A percentile compares a stretch with the other conserved stretches of the same genome.
Conservation (phyloP, 2,888 invertebrate genomes). For the Actias luna region DNA sequence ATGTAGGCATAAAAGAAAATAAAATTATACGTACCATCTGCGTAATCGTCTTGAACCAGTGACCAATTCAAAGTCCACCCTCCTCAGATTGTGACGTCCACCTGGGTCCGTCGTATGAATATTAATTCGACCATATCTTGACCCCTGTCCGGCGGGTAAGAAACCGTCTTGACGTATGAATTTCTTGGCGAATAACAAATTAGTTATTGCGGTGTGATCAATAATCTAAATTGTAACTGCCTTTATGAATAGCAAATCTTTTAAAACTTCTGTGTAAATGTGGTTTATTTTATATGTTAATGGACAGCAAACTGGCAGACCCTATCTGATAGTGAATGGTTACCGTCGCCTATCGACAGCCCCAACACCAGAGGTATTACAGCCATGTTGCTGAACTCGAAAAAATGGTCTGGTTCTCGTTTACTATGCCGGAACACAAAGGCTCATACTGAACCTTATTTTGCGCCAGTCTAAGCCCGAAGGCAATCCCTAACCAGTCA, state of each 20-base stretch:
- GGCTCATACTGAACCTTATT: too few relatives aligned
- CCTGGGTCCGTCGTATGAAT: slow-evolving; percentile 80
- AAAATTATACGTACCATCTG: slow-evolving; percentile 22
- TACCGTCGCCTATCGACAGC: too few relatives aligned
- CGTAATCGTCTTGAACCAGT: slow-evolving; percentile 43
- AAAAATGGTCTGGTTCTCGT: too few relatives aligned
- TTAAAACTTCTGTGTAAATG: background rate
- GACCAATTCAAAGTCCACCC: slow-evolving; percentile 77
- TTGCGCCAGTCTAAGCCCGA: too few relatives aligned
- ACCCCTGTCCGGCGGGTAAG: slow-evolving; percentile 56
- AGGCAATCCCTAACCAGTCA: too few relatives aligned
- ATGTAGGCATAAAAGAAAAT: slow-evolving; percentile 38
- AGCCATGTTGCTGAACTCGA: too few relatives aligned
- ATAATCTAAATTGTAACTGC: slow-evolving; percentile 6
- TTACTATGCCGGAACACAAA: too few relatives aligned
- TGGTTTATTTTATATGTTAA: too few relatives aligned
- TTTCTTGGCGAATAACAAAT: slow-evolving; percentile 63
- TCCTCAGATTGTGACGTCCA: slow-evolving; percentile 78
- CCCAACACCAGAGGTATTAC: too few relatives aligned
- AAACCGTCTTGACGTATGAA: slow-evolving; percentile 73
- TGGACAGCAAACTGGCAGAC: too few relatives aligned
- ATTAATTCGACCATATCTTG: slow-evolving; percentile 82
- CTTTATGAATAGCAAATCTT: background rate
- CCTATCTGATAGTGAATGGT: too few relatives aligned
- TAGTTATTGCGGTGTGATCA: slow-evolving; percentile 12